These are phyloP conservation scores for Phyllotis vaccarum DNA, from an alignment of 2,797 vertebrate species.

Conservation along the genomic window DNA sequence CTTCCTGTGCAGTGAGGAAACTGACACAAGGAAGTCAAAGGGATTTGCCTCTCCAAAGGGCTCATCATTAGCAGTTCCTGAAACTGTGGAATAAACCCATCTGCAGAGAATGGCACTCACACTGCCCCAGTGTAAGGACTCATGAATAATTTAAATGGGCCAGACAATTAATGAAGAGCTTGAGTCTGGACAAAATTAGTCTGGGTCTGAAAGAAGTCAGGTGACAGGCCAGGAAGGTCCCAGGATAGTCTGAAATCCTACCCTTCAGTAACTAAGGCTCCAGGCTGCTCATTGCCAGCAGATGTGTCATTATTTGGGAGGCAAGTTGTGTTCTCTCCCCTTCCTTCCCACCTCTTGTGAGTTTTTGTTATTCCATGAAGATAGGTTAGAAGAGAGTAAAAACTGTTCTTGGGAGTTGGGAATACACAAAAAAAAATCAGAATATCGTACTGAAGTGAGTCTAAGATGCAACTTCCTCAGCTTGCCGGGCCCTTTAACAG, in stretches of 20 bases:
- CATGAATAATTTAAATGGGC: conserved; percentile 28
- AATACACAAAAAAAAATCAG: background rate
- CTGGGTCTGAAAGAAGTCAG: conserved; percentile 52
- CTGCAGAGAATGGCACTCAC: background rate
- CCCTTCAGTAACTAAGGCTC: background rate
- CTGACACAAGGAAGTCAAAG: background rate
- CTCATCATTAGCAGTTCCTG: background rate
- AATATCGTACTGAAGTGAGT: background rate
- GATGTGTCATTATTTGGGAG: background rate
- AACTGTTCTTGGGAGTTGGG: background rate
- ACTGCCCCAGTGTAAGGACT: background rate
- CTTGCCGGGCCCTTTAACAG: background rate
- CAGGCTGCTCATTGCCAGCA: background rate
- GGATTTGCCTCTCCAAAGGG: background rate
- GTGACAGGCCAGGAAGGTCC: background rate
- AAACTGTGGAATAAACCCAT: background rate
- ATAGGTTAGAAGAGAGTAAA: background rate
- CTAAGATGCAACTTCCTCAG: background rate
- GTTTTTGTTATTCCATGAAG: background rate
- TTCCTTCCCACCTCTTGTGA: background rate
- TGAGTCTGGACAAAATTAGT: conserved; percentile 53
- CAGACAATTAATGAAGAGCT: conserved; percentile 20
- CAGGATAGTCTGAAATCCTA: conserved; percentile 35
- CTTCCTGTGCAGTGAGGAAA: background rate
- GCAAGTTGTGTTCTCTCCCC: background rate